Evolutionary conservation across 2,888 invertebrate genomes (phyloP).

Genomic region (Drosophila paranaensis): DNA sequence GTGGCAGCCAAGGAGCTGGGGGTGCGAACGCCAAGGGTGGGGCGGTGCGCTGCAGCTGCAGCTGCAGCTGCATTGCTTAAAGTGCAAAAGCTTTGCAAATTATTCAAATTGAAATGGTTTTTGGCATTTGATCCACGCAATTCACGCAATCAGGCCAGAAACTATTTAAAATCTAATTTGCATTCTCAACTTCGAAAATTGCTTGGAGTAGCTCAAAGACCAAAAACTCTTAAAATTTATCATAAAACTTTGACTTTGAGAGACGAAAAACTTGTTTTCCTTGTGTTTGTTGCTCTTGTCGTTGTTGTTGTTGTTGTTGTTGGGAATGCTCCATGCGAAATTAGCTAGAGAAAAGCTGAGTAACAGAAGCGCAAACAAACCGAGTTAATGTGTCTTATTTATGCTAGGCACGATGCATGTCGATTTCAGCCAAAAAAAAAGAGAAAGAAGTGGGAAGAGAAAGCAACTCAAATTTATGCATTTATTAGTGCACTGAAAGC

Average conservation of each 20-base stretch:
- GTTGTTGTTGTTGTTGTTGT: too few species aligned
- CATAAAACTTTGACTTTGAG: slow-evolving; percentile 73
- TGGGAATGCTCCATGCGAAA: slow-evolving; percentile 42
- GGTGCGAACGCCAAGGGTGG: slow-evolving; percentile 8
- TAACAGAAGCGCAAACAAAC: slow-evolving; percentile 44
- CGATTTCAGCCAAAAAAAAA: slow-evolving; percentile 35
- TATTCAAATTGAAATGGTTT: slow-evolving; percentile 70
- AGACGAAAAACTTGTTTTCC: slow-evolving; percentile 56
- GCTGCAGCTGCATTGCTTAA: slow-evolving; percentile 28
- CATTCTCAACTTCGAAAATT: slow-evolving; percentile 55
- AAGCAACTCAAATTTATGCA: slow-evolving; percentile 35
- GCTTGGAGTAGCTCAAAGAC: slow-evolving; percentile 22
- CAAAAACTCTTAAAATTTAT: slow-evolving; percentile 57
- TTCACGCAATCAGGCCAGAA: slow-evolving; percentile 60
- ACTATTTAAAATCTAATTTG: slow-evolving; percentile 79
- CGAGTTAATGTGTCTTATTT: slow-evolving; percentile 65
- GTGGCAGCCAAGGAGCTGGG: slow-evolving; percentile 40
- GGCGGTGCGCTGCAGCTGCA: too few species aligned
- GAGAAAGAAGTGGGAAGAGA: too few species aligned
- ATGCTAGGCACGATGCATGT: slow-evolving; percentile 67
- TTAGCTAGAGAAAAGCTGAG: slow-evolving; percentile 34
- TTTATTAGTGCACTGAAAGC: slow-evolving; percentile 34
- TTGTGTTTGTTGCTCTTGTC: too few species aligned
- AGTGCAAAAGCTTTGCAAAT: slow-evolving; percentile 52
- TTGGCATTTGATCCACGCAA: slow-evolving; percentile 57